Percentiles rank a stretch among this genome's conserved stretches.
phyloP scores from a whole-genome alignment of 2,888 invertebrate species.

The Aphodius sticticus region DNA sequence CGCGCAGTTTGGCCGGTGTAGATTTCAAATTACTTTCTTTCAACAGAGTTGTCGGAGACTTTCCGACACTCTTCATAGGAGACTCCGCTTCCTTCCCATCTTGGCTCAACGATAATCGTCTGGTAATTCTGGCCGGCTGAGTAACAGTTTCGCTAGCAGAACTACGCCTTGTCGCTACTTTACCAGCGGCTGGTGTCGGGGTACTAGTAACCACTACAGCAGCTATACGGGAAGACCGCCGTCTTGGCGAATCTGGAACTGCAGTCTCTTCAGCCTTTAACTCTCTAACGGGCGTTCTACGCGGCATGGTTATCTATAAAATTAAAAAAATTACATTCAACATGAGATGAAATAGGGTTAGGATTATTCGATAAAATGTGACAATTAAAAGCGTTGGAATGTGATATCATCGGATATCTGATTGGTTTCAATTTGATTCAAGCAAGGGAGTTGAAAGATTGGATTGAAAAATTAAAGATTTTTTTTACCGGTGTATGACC shows the following conservation, averaged over 20 bases:
- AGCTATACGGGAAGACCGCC: slow-evolving; percentile 34
- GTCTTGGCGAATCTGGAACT: slow-evolving; percentile 19
- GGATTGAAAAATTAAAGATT: neutral
- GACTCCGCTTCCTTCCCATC: slow-evolving; percentile 30
- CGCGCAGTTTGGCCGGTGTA: slow-evolving; percentile 29
- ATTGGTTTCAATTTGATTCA: neutral
- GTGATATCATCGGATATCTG: neutral
- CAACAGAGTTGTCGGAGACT: slow-evolving; percentile 37
- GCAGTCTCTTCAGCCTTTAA: slow-evolving; percentile 27
- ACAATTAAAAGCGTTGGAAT: neutral
- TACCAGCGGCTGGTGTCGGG: slow-evolving; percentile 34
- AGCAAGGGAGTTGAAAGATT: neutral
- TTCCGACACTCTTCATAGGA: slow-evolving; percentile 33
- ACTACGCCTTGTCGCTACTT: slow-evolving; percentile 36
- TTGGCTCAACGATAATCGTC: slow-evolving; percentile 38
- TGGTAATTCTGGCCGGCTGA: slow-evolving; percentile 33
- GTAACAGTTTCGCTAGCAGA: slow-evolving; percentile 35
- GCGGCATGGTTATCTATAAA: slow-evolving; percentile 30
- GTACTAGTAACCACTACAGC: slow-evolving; percentile 33
- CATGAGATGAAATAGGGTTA: neutral
- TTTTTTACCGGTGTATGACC: neutral
- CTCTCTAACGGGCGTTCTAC: slow-evolving; percentile 33
- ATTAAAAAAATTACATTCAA: neutral
- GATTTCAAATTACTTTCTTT: slow-evolving; percentile 18
- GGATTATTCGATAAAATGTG: neutral